A percentile compares a stretch with the other conserved stretches of the same genome.
phyloP scores from a whole-genome alignment of 2,888 invertebrate genomes.

The Timema podura region DNA sequence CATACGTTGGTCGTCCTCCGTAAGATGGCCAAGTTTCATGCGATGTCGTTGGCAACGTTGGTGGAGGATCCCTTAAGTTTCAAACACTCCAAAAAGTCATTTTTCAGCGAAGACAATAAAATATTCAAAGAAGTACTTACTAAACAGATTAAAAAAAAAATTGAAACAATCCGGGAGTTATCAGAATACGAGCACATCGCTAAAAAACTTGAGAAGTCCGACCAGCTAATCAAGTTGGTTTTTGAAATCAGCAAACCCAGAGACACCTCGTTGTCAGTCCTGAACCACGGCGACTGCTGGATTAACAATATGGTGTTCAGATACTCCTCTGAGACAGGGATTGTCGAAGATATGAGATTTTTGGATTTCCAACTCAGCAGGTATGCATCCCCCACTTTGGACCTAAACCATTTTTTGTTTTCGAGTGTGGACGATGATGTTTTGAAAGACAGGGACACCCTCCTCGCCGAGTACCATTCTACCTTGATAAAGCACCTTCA shows the following conservation, averaged over 20 bases:
- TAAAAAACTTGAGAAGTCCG: neutral
- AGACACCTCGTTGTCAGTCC: neutral
- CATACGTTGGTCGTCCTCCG: neutral
- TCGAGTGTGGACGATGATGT: neutral
- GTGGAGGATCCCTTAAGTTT: neutral
- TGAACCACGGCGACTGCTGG: conserved; percentile 8
- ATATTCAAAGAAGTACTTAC: no score
- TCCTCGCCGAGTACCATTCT: neutral
- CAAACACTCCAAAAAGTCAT: neutral
- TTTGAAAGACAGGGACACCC: neutral
- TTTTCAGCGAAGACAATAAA: neutral
- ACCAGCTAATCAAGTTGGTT: no score
- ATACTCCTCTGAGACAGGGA: neutral
- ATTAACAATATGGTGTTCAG: neutral
- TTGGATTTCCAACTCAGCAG: neutral
- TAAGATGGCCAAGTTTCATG: neutral
- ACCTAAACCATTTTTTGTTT: neutral
- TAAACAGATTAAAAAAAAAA: no score
- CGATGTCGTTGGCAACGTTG: neutral
- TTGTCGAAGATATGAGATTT: neutral
- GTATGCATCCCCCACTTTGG: neutral
- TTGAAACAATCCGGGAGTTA: neutral
- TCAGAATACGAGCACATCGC: neutral
- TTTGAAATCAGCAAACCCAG: neutral
- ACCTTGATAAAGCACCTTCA: neutral